Conservation (phyloP, 2,888 invertebrate genomes). For the Euzetes globulus region DNA sequence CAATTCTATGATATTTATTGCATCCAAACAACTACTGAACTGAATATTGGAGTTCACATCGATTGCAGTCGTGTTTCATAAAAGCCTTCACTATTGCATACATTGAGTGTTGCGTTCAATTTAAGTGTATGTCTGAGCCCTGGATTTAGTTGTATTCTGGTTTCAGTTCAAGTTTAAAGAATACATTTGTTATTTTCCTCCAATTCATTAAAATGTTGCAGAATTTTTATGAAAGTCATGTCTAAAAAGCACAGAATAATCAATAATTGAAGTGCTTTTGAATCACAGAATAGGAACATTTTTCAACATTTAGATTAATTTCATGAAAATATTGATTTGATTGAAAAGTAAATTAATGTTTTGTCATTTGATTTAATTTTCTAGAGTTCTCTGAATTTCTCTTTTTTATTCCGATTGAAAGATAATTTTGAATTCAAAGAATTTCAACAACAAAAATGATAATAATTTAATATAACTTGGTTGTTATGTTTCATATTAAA, state of each 20-base stretch:
- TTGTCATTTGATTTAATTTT: no score
- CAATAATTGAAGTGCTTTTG: not conserved
- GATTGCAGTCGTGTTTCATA: not conserved
- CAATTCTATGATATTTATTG: constrained; percentile 21
- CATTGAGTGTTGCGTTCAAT: not conserved
- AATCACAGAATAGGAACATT: no score
- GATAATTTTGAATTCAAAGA: no score
- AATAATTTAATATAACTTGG: not conserved
- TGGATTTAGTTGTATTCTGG: not conserved
- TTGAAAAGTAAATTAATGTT: no score
- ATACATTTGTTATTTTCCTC: not conserved
- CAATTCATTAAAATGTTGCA: not conserved
- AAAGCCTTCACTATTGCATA: not conserved
- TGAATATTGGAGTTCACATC: not conserved
- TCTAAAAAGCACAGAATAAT: not conserved
- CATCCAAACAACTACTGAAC: constrained; percentile 5
- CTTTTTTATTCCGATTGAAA: no score
- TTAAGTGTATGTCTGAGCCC: not conserved
- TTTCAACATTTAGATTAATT: no score
- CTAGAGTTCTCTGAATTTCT: no score
- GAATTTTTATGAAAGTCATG: not conserved
- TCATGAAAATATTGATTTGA: no score
- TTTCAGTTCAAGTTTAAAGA: not conserved
- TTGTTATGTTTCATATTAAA: not conserved
- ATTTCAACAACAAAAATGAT: no score